phyloP scores from a whole-genome alignment of 2,113 vertebrate species.

The Synodontis membranacea region DNA sequence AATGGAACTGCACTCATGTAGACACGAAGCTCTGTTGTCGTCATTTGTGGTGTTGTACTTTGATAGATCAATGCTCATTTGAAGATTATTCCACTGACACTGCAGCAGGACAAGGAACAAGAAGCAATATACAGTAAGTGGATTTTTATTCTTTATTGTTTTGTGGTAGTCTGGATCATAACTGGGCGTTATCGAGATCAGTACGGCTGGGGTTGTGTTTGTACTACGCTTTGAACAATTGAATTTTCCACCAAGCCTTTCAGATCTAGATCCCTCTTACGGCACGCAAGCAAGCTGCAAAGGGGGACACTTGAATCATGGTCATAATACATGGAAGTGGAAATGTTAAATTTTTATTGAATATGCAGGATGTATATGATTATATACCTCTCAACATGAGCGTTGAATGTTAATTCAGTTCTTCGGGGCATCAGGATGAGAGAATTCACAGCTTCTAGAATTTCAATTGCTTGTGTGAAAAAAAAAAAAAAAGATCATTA shows the following conservation, averaged over 20 bases:
- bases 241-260: not conserved
- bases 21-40: not conserved
- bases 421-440: not conserved
- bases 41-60: not conserved
- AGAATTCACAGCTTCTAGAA: not conserved
- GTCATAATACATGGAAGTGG: not conserved
- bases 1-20: not conserved
- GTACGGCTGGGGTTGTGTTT: not conserved
- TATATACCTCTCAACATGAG: not conserved
- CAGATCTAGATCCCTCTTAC: not conserved
- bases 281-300: not conserved
- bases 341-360: not conserved
- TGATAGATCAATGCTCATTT: not conserved
- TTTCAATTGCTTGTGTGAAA: not conserved
- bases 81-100: not conserved
- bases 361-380: not conserved
- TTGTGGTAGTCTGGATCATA: not conserved
- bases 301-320: not conserved
- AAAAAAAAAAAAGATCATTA: not conserved
- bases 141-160: not conserved
- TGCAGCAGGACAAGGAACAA: not conserved
- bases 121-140: slow-evolving; percentile 16
- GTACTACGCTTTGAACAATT: not conserved
- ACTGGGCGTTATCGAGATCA: not conserved
- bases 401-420: not conserved